Evolutionary conservation across 2,797 vertebrate genomes (phyloP).

Genomic region (Sus cebifrons): DNA sequence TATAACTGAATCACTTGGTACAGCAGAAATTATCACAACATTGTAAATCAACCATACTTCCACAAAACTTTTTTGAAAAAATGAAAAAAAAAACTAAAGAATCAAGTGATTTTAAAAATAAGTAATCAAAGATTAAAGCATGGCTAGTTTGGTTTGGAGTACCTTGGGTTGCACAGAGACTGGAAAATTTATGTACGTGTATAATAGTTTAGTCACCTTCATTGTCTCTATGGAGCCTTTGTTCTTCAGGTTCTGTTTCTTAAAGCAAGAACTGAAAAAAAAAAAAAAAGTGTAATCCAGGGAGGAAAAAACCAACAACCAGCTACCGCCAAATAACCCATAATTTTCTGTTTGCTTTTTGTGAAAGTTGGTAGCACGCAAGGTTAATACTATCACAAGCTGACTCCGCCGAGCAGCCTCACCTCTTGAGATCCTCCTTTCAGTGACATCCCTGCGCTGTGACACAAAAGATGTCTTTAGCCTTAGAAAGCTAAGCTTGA

Average conservation of each 20-base stretch:
- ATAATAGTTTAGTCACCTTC: background rate
- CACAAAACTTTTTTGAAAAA: too few species aligned
- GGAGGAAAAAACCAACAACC: background rate
- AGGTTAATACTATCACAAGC: background rate
- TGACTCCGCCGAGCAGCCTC: background rate
- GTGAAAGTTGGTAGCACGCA: background rate
- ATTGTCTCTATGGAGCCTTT: background rate
- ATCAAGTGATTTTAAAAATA: background rate
- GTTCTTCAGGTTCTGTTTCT: background rate
- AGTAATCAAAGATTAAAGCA: background rate
- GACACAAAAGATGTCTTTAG: background rate
- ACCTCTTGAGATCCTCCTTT: background rate
- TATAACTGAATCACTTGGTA: too few species aligned
- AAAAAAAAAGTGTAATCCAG: background rate
- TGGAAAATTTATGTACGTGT: fast-evolving
- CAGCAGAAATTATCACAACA: too few species aligned
- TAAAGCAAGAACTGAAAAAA: background rate
- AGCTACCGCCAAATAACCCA: background rate
- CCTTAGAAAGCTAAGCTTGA: background rate
- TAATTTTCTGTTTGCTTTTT: background rate
- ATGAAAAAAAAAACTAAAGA: background rate
- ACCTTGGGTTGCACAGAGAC: background rate
- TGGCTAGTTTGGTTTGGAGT: background rate
- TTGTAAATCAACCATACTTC: too few species aligned
- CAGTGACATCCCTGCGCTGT: background rate